phyloP scores from a whole-genome alignment of 2,888 invertebrate species.

The Drosophila falleni region DNA sequence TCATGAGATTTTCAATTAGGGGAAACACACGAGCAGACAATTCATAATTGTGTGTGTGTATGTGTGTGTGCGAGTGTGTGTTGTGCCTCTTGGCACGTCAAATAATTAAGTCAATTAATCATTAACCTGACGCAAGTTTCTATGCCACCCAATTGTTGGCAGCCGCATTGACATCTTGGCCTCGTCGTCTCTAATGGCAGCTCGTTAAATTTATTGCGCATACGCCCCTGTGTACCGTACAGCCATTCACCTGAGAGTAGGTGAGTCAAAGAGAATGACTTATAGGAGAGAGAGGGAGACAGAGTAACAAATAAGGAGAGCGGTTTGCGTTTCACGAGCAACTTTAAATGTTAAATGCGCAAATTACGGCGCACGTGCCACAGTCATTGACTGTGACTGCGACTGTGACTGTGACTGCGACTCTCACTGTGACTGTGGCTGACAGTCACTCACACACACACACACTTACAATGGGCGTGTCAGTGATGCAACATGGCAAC shows the following conservation, averaged over 20 bases:
- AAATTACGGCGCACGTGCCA: conserved; percentile 74
- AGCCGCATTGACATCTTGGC: conserved; percentile 46
- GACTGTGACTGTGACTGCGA: conserved; percentile 21
- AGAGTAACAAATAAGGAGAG: conserved; percentile 10
- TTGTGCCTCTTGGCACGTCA: conserved; percentile 63
- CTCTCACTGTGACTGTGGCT: conserved; percentile 44
- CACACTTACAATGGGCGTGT: conserved; percentile 39
- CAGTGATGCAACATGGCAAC: conserved; percentile 41
- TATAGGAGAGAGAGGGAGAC: conserved; percentile 6
- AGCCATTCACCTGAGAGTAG: conserved; percentile 11
- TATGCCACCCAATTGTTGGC: conserved; percentile 32
- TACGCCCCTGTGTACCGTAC: conserved; percentile 68
- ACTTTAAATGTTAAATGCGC: conserved; percentile 80
- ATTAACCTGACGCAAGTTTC: conserved; percentile 60
- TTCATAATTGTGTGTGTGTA: conserved; percentile 8
- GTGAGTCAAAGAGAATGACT: neutral
- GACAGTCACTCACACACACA: conserved; percentile 17
- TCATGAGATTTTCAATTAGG: conserved; percentile 4
- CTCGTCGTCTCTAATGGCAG: conserved; percentile 76
- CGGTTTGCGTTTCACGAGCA: conserved; percentile 62
- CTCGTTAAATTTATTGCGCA: conserved; percentile 80
- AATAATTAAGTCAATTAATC: conserved; percentile 78
- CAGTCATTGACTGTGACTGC: conserved; percentile 56
- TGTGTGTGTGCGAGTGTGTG: conserved; percentile 27
- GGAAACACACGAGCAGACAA: conserved; percentile 7